Evolutionary conservation across 2,797 vertebrate genomes (phyloP).

Genomic region (Orientallactaga sibirica): DNA sequence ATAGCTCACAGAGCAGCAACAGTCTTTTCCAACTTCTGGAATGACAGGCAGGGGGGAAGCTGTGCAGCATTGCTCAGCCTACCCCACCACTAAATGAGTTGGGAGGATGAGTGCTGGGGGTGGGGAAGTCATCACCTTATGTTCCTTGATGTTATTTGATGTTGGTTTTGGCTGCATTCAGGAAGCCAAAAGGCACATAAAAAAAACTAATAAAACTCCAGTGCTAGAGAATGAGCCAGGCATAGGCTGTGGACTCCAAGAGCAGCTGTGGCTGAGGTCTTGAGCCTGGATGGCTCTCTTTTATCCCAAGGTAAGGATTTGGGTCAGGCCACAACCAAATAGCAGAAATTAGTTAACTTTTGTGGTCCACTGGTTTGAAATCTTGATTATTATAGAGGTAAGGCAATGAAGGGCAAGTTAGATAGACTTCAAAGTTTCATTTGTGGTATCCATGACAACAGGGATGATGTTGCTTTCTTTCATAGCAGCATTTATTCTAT

Average conservation of each 20-base stretch:
- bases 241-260: conserved; percentile 62
- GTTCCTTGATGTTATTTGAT: conserved; percentile 80
- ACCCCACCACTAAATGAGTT: conserved; percentile 45
- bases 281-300: not conserved
- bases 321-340: conserved; percentile 15
- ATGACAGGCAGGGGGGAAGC: conserved; percentile 20
- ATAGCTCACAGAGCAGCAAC: conserved; percentile 72
- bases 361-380: conserved; percentile 50
- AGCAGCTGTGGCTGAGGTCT: conserved; percentile 65
- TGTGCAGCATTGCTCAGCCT: conserved; percentile 9
- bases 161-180: conserved; percentile 78
- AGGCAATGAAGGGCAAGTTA: not conserved
- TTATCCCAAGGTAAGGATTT: conserved; percentile 54
- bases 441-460: conserved; percentile 2
- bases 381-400: not conserved
- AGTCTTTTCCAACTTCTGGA: conserved; percentile 43
- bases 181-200: conserved; percentile 75
- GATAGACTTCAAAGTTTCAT: not conserved
- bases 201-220: conserved; percentile 77
- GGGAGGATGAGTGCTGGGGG: not conserved
- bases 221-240: conserved; percentile 57
- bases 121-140: conserved; percentile 71
- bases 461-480: not conserved
- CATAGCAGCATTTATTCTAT: conserved; percentile 25
- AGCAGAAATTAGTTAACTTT: conserved; percentile 46